These are phyloP conservation scores for Cerceris rybyensis DNA, from an alignment of 2,888 invertebrate species.

Conservation along the genomic window DNA sequence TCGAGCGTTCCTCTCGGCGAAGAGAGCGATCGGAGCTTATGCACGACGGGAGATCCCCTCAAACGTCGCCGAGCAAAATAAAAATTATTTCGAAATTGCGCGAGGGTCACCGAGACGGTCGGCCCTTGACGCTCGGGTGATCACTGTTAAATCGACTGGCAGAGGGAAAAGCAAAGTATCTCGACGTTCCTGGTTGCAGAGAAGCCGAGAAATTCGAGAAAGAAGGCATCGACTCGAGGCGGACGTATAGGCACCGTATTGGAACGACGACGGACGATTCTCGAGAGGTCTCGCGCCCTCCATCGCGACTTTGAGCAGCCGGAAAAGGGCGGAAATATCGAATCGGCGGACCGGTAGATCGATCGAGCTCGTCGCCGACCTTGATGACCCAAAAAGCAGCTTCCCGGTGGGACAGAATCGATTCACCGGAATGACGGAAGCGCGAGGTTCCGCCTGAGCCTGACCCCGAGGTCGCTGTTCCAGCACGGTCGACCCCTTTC, in stretches of 20 bases:
- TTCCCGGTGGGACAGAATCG: conserved; percentile 23
- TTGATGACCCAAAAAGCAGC: conserved; percentile 37
- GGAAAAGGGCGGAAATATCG: conserved; percentile 24
- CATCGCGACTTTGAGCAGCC: not conserved
- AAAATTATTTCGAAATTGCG: too few species aligned
- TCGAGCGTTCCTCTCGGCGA: not conserved
- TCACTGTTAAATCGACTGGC: too few species aligned
- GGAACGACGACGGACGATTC: not conserved
- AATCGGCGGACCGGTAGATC: conserved; percentile 35
- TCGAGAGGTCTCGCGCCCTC: too few species aligned
- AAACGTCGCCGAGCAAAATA: too few species aligned
- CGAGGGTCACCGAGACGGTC: too few species aligned
- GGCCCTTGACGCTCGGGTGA: too few species aligned
- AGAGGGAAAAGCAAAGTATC: too few species aligned
- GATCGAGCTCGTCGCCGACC: conserved; percentile 25
- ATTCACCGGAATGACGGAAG: conserved; percentile 38
- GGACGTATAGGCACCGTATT: not conserved
- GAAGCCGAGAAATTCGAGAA: too few species aligned
- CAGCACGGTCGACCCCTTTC: not conserved
- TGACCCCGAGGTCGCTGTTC: conserved; percentile 1
- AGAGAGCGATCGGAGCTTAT: not conserved
- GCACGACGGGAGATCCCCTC: not conserved
- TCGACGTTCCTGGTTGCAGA: too few species aligned
- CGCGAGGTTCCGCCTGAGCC: conserved; percentile 14
- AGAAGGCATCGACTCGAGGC: too few species aligned